Percentiles rank a stretch among this genome's conserved stretches.
phyloP scores from a whole-genome alignment of 2,888 invertebrate genomes.

The Thyatira batis region DNA sequence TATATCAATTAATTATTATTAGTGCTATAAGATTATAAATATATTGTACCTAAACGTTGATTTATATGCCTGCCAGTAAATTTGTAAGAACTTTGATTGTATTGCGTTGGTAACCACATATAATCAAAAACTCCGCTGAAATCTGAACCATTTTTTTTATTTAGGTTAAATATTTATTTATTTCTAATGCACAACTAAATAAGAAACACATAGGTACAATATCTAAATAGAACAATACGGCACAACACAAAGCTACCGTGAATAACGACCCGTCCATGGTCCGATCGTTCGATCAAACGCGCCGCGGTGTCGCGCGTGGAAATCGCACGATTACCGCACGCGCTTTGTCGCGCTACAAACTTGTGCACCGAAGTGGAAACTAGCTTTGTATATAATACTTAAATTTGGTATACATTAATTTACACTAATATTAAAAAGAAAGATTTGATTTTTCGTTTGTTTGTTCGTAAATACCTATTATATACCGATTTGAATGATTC shows the following conservation, averaged over 20 bases:
- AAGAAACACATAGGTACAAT: constrained; percentile 7
- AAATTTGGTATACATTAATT: neutral
- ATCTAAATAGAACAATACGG: constrained; percentile 46
- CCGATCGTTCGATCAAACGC: constrained; percentile 43
- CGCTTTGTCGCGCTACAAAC: constrained; percentile 27
- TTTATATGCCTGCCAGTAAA: no score
- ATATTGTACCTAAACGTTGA: no score
- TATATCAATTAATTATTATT: no score
- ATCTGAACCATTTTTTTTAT: neutral
- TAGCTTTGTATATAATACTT: neutral
- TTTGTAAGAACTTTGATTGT: no score
- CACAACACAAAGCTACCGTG: constrained; percentile 42
- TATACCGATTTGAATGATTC: no score
- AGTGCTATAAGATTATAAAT: no score
- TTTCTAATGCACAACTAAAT: neutral
- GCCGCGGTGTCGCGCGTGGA: constrained; percentile 39
- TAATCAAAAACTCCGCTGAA: neutral
- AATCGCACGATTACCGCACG: constrained; percentile 40
- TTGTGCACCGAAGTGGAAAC: neutral
- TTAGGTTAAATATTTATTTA: neutral
- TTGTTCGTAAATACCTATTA: no score
- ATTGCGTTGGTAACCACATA: no score
- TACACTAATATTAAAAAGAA: no score
- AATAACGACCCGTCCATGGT: constrained; percentile 29
- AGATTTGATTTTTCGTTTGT: no score